Evolutionary conservation across 2,797 vertebrate species (phyloP).

Genomic region (Periparus ater): DNA sequence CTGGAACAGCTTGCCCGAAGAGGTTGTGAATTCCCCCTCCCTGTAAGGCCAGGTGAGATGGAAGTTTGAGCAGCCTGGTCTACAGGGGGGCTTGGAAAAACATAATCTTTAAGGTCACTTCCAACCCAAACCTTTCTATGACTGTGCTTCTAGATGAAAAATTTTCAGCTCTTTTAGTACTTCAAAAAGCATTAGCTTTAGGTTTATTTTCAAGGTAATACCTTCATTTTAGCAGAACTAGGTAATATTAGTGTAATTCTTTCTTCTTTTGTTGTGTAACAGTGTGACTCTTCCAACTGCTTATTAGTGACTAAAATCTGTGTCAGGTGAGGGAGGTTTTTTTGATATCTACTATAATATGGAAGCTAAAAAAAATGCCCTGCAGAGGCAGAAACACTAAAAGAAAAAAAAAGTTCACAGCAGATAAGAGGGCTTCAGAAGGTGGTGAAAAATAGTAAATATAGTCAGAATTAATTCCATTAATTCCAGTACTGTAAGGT

Average conservation of each 20-base stretch:
- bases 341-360: not conserved
- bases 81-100: not conserved
- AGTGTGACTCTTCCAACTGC: not conserved
- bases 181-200: not conserved
- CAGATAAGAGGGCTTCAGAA: not conserved
- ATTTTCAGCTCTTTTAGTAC: not conserved
- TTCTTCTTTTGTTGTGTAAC: not conserved
- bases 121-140: not conserved
- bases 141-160: not conserved
- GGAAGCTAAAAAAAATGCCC: not conserved
- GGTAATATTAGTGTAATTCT: not conserved
- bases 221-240: not conserved
- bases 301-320: not conserved
- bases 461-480: not conserved
- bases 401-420: not conserved
- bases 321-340: not conserved
- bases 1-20: not conserved
- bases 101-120: not conserved
- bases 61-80: not conserved
- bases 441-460: not conserved
- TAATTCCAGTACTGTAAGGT: not conserved
- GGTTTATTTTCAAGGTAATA: not conserved
- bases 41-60: not conserved
- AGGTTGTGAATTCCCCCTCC: accelerated
- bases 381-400: not conserved